phyloP scores from a whole-genome alignment of 2,113 vertebrate species.

The Aphyosemion australe region DNA sequence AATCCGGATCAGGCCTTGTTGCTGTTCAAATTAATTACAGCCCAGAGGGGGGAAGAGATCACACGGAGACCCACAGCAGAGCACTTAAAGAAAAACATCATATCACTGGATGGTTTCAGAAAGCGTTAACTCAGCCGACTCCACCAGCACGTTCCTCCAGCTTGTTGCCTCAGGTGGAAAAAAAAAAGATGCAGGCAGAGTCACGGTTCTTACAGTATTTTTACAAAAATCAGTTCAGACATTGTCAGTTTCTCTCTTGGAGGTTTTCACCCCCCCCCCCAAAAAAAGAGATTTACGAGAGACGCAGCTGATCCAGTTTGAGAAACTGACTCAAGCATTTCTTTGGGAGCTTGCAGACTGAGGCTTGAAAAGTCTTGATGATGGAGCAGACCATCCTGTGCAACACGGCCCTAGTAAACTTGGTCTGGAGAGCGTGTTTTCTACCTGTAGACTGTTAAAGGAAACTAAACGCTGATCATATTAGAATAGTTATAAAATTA shows the following conservation, averaged over 20 bases:
- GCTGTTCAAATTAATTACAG: conserved; percentile 78
- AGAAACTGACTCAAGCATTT: background rate
- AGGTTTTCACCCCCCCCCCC: background rate
- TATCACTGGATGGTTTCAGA: conserved; percentile 5
- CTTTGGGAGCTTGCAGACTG: background rate
- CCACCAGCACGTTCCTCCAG: conserved; percentile 4
- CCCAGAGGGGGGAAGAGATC: conserved; percentile 68
- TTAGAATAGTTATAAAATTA: too few species aligned
- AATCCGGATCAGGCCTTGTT: conserved; percentile 76
- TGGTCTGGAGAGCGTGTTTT: background rate
- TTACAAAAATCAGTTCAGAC: conserved; percentile 7
- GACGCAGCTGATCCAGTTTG: background rate
- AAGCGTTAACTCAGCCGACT: conserved; percentile 3
- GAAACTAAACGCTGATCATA: background rate
- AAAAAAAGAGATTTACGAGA: background rate
- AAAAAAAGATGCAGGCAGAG: conserved; percentile 1
- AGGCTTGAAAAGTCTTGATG: background rate
- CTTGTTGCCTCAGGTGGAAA: conserved; percentile 11
- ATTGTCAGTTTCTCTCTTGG: background rate
- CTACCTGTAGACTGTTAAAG: background rate
- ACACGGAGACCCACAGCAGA: conserved; percentile 47
- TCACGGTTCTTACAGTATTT: background rate
- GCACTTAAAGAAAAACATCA: conserved; percentile 12
- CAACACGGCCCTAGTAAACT: background rate
- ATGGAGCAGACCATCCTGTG: too few species aligned